Percentiles rank a stretch among this genome's conserved stretches.
Evolutionary conservation across 2,888 invertebrate species (phyloP).

Genomic region (Hyposoter dolosus): DNA sequence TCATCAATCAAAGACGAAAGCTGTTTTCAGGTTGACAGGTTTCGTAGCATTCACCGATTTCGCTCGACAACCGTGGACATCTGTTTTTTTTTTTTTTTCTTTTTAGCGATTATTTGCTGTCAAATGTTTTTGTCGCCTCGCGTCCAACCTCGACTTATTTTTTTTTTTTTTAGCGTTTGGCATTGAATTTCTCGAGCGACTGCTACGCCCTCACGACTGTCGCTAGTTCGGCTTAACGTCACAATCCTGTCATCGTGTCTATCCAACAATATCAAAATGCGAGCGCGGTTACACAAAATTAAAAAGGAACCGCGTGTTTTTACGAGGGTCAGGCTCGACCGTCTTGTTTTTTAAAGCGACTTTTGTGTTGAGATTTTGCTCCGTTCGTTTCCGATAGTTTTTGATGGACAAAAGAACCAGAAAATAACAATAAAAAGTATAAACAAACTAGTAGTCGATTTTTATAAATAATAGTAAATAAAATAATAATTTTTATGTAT

Average conservation of each 20-base stretch:
- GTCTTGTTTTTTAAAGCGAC: too few relatives aligned
- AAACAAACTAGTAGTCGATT: too few relatives aligned
- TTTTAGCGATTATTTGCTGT: too few relatives aligned
- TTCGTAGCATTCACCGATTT: neutral
- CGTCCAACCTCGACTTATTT: neutral
- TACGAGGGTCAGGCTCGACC: too few relatives aligned
- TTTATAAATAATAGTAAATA: too few relatives aligned
- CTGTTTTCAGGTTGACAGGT: neutral
- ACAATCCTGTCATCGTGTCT: neutral
- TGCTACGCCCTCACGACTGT: neutral
- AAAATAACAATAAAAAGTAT: too few relatives aligned
- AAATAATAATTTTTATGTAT: too few relatives aligned
- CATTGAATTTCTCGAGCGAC: neutral
- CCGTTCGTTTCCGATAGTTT: too few relatives aligned
- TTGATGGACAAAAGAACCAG: too few relatives aligned
- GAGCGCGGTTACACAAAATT: neutral
- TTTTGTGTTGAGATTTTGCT: too few relatives aligned
- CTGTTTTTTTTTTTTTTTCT: neutral
- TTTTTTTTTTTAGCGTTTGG: neutral
- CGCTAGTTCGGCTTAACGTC: neutral
- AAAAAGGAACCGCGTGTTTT: too few relatives aligned
- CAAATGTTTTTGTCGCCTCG: neutral
- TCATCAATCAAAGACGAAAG: slow-evolving; percentile 2
- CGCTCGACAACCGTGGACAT: neutral
- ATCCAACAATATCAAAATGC: neutral